Evolutionary conservation across 2,113 vertebrate genomes (phyloP), one percentile per base, ranked within the genome.

Genomic region (Charadrius vociferus): DNA sequence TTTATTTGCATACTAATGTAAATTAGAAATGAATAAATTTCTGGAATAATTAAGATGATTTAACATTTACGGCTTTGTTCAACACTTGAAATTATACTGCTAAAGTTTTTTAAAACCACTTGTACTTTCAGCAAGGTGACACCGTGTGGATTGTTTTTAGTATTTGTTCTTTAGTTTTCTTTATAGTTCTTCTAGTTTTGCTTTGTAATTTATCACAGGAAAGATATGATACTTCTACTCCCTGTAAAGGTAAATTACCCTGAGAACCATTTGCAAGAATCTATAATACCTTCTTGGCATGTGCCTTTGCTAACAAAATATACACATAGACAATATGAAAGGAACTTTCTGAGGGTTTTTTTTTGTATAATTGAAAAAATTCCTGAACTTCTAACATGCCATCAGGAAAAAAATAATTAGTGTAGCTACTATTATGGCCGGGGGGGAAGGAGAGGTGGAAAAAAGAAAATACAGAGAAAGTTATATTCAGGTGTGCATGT

Each of bases 381-480:
- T 20, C 7, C 16, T 72, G 17, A 72, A 47, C 15, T 83, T 84
- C 19, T 82, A 56, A 71, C 8, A 14, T 58, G 16, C 6, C 7
- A 36, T 47, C 14, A 56, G 52, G 26, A 11, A 53, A 83, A 80
- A 74, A 45, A 0, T 36, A 23, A 30, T n/a, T 41, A 17, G 4
- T 9, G 0, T 59, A 66, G 50, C 30, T 81, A 5, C 18, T 66
- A 1, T 45, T 56, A 24, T 7, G 20, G 1, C 1, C 7, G 45
- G 2, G 14, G 9, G 0, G 8, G 0, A 4, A 12, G 24, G 18
- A 20, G 1, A 1, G 6, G 43, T 45, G 45, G 45, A 45, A 45
- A 45, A 45, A 45, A 43, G 30, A 70, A 59, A 79, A 81, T 43
- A 26, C 9, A 18, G 29, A 36, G 3, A 24, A 49, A 78, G 9